Percentiles rank a stretch among this genome's conserved stretches.
Conservation (phyloP, 2,113 vertebrate species). For the Cebidichthys violaceus region DNA sequence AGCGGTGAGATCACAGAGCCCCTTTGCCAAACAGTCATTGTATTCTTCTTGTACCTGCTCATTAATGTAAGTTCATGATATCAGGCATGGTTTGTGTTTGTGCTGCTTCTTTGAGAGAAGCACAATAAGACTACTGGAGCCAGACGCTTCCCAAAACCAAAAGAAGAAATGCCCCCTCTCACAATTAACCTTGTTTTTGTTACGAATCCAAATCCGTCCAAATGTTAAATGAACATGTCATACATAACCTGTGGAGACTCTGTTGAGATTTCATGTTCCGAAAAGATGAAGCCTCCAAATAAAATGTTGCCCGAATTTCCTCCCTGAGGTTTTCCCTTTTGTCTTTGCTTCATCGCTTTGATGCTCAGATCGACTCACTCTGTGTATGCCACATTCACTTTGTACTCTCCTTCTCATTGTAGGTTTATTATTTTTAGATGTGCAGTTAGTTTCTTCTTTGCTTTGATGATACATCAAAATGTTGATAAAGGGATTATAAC, state of each 20-base stretch:
- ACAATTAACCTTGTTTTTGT: neutral
- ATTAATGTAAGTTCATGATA: neutral
- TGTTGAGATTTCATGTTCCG: conserved; percentile 17
- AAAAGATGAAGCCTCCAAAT: conserved; percentile 34
- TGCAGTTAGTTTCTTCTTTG: neutral
- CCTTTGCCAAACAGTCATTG: neutral
- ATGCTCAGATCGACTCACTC: neutral
- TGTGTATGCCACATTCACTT: neutral
- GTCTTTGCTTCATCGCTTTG: neutral
- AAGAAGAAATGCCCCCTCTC: neutral
- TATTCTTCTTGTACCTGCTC: neutral
- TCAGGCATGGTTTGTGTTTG: neutral
- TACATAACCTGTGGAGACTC: neutral
- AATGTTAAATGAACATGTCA: neutral
- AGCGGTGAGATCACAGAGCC: neutral
- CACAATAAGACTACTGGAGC: neutral
- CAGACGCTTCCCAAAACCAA: neutral
- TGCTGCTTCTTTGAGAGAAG: neutral
- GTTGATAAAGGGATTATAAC: no score
- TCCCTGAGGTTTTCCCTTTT: neutral
- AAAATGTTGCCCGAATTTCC: conserved; percentile 29
- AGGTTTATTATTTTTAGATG: neutral
- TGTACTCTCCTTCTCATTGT: neutral
- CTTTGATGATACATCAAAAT: no score
- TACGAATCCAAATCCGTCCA: neutral